phyloP scores from a whole-genome alignment of 2,113 vertebrate genomes.

The Melanerpes formicivorus region DNA sequence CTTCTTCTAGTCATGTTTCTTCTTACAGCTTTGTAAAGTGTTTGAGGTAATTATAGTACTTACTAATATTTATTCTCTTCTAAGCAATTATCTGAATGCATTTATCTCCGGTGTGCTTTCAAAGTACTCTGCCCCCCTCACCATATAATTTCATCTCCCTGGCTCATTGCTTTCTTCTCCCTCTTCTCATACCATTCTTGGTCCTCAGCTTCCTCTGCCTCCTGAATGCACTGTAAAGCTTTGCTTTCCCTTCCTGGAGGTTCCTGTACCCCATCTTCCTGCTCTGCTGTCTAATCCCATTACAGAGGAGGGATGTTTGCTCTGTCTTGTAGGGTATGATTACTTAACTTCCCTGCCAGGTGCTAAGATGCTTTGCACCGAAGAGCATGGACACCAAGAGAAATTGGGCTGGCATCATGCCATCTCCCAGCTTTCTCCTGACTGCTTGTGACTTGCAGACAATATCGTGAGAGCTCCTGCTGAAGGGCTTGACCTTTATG shows the following conservation, averaged over 20 bases:
- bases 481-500: conserved; percentile 52
- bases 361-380: not conserved
- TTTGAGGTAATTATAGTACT: conserved; percentile 49
- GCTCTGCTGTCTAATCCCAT: not conserved
- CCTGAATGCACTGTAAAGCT: not conserved
- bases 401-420: not conserved
- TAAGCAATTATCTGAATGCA: conserved; percentile 14
- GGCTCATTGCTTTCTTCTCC: not conserved
- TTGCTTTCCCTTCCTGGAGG: not conserved
- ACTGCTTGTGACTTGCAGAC: conserved; percentile 1
- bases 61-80: conserved; percentile 57
- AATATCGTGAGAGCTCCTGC: not conserved
- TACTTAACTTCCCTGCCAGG: not conserved
- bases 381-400: not conserved
- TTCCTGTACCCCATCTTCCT: fast-evolving
- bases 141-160: not conserved
- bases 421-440: not conserved
- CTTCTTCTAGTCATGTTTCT: conserved; percentile 39
- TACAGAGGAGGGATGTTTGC: not conserved
- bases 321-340: not conserved
- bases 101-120: conserved; percentile 39
- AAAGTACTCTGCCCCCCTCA: conserved; percentile 10
- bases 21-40: conserved; percentile 25
- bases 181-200: not conserved
- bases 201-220: not conserved